A percentile compares a stretch with the other conserved stretches of the same genome.
Conservation (phyloP, 2,797 vertebrate species). For the Linurgus olivaceus region DNA sequence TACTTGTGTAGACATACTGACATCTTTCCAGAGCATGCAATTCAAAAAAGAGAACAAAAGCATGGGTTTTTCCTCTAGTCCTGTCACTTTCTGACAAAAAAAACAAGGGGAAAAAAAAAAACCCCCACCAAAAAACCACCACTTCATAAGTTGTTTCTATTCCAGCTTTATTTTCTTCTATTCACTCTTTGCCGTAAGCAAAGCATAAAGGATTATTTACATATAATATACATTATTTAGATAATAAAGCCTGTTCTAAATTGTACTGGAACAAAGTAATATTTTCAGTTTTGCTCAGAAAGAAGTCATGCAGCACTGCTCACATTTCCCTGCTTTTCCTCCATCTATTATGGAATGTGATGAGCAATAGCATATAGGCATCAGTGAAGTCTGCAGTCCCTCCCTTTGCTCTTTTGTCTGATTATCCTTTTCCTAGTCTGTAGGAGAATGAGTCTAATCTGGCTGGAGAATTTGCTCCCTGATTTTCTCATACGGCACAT, state of each 20-base stretch:
- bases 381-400: neutral
- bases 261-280: neutral
- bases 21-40: neutral
- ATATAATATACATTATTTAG: neutral
- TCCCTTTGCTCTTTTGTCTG: conserved; percentile 16
- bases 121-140: neutral
- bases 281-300: neutral
- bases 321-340: neutral
- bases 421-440: neutral
- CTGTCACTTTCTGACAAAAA: neutral
- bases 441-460: neutral
- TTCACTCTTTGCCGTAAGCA: neutral
- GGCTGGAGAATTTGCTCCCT: conserved; percentile 17
- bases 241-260: neutral
- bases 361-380: neutral
- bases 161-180: neutral
- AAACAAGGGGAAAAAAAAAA: neutral
- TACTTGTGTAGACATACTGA: neutral
- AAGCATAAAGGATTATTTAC: neutral
- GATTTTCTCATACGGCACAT: conserved; percentile 12
- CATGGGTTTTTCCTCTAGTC: neutral
- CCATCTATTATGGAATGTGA: neutral
- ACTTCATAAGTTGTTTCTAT: neutral
- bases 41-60: neutral
- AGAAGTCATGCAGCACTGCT: neutral